Evolutionary conservation across 2,113 vertebrate species (phyloP), one percentile per base, ranked within the genome.

Genomic region (Corapipo altera): DNA sequence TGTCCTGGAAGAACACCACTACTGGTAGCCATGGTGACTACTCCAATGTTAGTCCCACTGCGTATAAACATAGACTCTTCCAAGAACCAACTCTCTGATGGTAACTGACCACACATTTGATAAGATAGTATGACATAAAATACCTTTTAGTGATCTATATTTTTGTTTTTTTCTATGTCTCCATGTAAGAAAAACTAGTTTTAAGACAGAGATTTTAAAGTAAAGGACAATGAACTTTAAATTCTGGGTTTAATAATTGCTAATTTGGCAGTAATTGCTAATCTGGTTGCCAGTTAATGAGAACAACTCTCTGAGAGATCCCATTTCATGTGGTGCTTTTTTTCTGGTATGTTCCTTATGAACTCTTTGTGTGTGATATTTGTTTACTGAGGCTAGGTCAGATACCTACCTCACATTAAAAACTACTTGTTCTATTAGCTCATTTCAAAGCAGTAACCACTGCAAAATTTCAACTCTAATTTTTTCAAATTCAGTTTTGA

Each of bases 1-100:
- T 85, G 44, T 78, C 26, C 44, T 61, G 57, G 26, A 85, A 89
- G 37, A 96, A 26, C 27, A 85, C 10, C 41, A 48, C 22, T 72
- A 44, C 78, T 85, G 81, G 91, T 87, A 93, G 30, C 35, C 80
- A 95, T 93, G 41, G 93, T 51, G 64, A 95, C n/a, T 78, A 91
- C 89, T 87, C 48, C 65, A 78, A 3, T 91, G 24, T 37, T 79
- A 73, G 49, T 57, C 32, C 37, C 89, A 72, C 70, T n/a, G 65
- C 2, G 1, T 57, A 57, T 21, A 78, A 72, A 85, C 55, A 85
- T 8, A 85, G 55, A 46, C 12, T 1, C 0, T 32, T 77, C 27
- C 37, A 66, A 65, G 20, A 91, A 71, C 3, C 15, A 62, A 14
- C 11, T 55, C n/a, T 85, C 16, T 69, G 32, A 71, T 28, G 9